A percentile compares a stretch with the other conserved stretches of the same genome.
These are phyloP conservation scores for Agonopterix heracliana DNA, from an alignment of 2,888 invertebrate species.

Conservation along the genomic window DNA sequence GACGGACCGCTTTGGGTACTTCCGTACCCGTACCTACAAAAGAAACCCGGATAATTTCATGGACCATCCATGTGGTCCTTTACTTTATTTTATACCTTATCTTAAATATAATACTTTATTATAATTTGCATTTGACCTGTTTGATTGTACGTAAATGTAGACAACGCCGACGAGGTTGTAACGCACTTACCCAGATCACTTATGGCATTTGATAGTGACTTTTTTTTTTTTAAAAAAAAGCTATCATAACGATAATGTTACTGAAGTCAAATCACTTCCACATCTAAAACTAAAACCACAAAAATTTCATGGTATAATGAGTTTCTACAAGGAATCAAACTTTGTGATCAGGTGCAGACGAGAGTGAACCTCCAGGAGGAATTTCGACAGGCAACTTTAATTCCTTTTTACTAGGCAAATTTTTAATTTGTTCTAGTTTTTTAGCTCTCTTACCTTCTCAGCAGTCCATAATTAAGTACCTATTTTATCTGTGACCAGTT, in stretches of 20 bases:
- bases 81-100: background rate
- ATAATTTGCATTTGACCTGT: too few species aligned
- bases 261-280: background rate
- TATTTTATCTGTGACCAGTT: too few species aligned
- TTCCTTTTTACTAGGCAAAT: conserved; percentile 57
- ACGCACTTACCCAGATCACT: too few species aligned
- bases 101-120: background rate
- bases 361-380: conserved; percentile 26
- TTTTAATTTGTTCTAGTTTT: conserved; percentile 57
- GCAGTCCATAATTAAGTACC: too few species aligned
- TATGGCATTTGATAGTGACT: too few species aligned
- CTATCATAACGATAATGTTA: too few species aligned
- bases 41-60: too few species aligned
- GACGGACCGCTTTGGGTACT: too few species aligned
- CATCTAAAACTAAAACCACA: background rate
- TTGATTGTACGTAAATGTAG: too few species aligned
- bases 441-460: conserved; percentile 14
- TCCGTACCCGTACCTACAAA: too few species aligned
- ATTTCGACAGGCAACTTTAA: conserved; percentile 58
- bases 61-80: too few species aligned
- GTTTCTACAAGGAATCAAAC: background rate
- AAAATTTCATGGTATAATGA: background rate
- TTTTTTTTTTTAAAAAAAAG: background rate
- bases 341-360: background rate
- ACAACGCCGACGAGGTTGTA: too few species aligned